Base-by-base conservation (phyloP, 2,888 invertebrate species). In the Dryobota labecula region DNA sequence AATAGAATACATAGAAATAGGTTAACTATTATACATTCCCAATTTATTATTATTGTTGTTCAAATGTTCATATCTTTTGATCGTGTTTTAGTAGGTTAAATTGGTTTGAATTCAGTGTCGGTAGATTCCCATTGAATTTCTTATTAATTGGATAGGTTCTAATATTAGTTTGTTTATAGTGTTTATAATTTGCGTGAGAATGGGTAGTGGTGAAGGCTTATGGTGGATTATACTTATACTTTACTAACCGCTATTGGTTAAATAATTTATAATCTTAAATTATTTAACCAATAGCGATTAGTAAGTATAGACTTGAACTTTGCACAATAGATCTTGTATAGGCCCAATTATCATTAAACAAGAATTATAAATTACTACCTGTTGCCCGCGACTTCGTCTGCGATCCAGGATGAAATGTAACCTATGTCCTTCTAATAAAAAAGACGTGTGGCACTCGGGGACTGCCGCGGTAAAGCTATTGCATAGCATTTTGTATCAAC, bases 41-140 rank as follows among this genome's bases (percentile, higher is more conserved):
- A 54, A 77, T 66, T 63, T 73, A 64, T 60, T 33, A 45, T 13
- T 43, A 41, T 60, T 56, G 27, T 41, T 62, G 30, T 64, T 64
- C 13, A 64, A 56, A 45, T 53, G n/a, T 64, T 73, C 24, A 68
- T 60, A 51, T 61, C 60, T 18, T 54, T 76, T 49, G 72, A 78
- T 68, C 41, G 45, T 41, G 38, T 30, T 51, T 15, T n/a, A 51
- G 15, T 66, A 60, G 77, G 66, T 72, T 72, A 43, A 78, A 77
- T 77, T 77, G 58, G 36, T 77, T 72, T 36, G n/a, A 64, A 53
- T 49, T 60, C 53, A 30, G 45, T 64, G 20, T 49, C 20, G 33
- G n/a, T 38, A 65, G 54, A 70, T 60, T 47, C 2, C 11, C 24
- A 30, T 62, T 45, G 20, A 33, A 30, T 27, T 67, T 20, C 13